Evolutionary conservation across 30 jellyfish, hydroid and myxozoan genomes (phyloP).

Genomic region (Calvadosia cruxmelitensis): DNA sequence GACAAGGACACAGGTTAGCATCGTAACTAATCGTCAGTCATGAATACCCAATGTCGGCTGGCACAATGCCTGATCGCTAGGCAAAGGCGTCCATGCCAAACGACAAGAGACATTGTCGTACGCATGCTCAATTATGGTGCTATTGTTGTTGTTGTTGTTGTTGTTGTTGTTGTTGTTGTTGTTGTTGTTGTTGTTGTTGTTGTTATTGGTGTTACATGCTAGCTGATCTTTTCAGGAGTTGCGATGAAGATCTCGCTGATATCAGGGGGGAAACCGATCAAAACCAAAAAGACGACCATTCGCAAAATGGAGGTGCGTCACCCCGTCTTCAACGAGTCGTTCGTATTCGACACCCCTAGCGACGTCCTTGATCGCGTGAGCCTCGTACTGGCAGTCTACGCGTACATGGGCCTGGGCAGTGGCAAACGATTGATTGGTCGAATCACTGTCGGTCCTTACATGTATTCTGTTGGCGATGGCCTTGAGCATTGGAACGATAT

Average conservation of each 20-base stretch:
- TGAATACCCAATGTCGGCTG: too few relatives aligned
- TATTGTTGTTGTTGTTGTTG: too few relatives aligned
- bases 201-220: background rate
- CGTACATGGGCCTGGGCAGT: conserved; percentile 45
- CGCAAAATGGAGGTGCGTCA: conserved; percentile 35
- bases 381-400: conserved; percentile 58
- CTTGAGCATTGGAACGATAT: conserved; percentile 92
- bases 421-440: conserved; percentile 65
- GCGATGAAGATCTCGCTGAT: conserved; percentile 65
- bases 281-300: conserved; percentile 56
- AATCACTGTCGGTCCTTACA: conserved; percentile 68
- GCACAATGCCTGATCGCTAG: too few relatives aligned
- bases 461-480: conserved; percentile 92
- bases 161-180: too few relatives aligned
- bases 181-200: too few relatives aligned
- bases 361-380: conserved; percentile 70
- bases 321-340: conserved; percentile 87
- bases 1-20: conserved; percentile 61
- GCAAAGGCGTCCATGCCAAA: too few relatives aligned
- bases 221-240: conserved; percentile 32
- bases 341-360: conserved; percentile 56
- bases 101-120: too few relatives aligned
- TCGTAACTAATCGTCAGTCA: too few relatives aligned
- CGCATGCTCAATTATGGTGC: too few relatives aligned
- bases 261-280: conserved; percentile 60